These are phyloP conservation scores for Drosophila aldrichi DNA, from an alignment of 2,888 invertebrate species.

Conservation along the genomic window DNA sequence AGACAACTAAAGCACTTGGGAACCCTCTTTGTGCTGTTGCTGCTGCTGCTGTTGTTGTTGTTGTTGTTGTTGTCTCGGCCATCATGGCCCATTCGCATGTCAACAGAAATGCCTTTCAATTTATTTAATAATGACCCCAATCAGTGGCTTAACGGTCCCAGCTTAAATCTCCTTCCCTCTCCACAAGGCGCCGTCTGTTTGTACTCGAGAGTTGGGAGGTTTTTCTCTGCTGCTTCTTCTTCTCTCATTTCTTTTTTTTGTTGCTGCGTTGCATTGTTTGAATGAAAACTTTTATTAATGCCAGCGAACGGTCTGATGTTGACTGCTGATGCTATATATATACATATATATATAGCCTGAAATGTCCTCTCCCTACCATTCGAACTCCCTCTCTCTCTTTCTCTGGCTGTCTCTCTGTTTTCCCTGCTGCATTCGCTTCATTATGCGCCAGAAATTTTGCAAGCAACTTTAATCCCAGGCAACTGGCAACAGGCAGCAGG, in stretches of 20 bases:
- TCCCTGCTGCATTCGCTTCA: slow-evolving; percentile 54
- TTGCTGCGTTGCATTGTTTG: slow-evolving; percentile 22
- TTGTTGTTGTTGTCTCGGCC: slow-evolving; percentile 22
- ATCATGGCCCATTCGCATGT: slow-evolving; percentile 48
- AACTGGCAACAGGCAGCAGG: slow-evolving; percentile 42
- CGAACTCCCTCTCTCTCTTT: background rate
- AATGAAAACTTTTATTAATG: slow-evolving; percentile 59
- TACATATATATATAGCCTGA: no score
- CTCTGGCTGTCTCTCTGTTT: background rate
- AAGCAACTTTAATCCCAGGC: slow-evolving; percentile 72
- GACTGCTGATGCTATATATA: slow-evolving; percentile 27
- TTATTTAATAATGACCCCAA: slow-evolving; percentile 66
- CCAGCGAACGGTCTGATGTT: slow-evolving; percentile 32
- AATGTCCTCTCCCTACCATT: background rate
- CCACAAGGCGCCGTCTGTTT: slow-evolving; percentile 10
- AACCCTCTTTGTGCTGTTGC: slow-evolving; percentile 29
- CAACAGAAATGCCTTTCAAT: slow-evolving; percentile 65
- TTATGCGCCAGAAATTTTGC: slow-evolving; percentile 74
- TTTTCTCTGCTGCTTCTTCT: background rate
- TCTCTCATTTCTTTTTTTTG: background rate
- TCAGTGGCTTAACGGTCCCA: slow-evolving; percentile 55
- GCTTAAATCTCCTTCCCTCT: slow-evolving; percentile 39
- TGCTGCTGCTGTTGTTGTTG: slow-evolving; percentile 26
- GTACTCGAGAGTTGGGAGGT: background rate
- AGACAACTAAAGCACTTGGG: slow-evolving; percentile 61